A percentile compares a stretch with the other conserved stretches of the same genome.
Evolutionary conservation across 2,113 vertebrate species (phyloP).

Genomic region (Lasiurus cinereus): DNA sequence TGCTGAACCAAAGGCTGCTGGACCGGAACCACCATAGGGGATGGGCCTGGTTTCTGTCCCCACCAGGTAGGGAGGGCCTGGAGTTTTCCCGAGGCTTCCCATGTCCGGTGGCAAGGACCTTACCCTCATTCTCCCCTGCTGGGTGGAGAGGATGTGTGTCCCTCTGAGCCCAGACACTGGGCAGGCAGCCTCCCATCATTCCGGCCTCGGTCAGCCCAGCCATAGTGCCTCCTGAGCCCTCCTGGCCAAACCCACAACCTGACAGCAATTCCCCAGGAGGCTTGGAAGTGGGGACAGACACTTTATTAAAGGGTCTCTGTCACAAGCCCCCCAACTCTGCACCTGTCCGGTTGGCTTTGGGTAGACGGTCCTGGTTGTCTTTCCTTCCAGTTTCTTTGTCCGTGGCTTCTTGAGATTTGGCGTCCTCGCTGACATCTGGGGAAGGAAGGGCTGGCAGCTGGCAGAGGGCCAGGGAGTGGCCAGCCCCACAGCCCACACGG

Average conservation of each 20-base stretch:
- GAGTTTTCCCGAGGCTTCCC: not conserved
- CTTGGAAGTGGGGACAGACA: not conserved
- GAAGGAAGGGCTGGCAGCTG: not conserved
- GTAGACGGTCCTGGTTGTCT: slow-evolving; percentile 22
- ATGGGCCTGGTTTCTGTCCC: not conserved
- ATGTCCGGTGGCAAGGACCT: not conserved
- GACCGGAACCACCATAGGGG: not conserved
- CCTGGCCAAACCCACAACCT: not conserved
- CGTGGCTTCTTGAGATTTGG: not conserved
- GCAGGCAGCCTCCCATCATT: not conserved
- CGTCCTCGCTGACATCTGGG: not conserved
- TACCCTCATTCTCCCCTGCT: not conserved
- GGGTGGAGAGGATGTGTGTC: not conserved
- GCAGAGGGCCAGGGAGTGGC: slow-evolving; percentile 94
- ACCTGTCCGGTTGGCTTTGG: not conserved
- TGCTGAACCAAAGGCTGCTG: not conserved
- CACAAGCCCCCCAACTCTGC: accelerated
- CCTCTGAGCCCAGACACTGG: not conserved
- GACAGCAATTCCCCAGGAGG: slow-evolving; percentile 10
- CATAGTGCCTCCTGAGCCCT: not conserved
- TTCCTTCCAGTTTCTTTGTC: not conserved
- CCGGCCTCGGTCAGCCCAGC: not conserved
- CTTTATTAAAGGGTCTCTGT: slow-evolving; percentile 67
- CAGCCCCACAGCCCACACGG: slow-evolving; percentile 94
- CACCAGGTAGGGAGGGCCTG: not conserved